Evolutionary conservation across 2,888 invertebrate species (phyloP), one percentile per base, ranked within the genome.

Genomic region (Elgonia sp.): DNA sequence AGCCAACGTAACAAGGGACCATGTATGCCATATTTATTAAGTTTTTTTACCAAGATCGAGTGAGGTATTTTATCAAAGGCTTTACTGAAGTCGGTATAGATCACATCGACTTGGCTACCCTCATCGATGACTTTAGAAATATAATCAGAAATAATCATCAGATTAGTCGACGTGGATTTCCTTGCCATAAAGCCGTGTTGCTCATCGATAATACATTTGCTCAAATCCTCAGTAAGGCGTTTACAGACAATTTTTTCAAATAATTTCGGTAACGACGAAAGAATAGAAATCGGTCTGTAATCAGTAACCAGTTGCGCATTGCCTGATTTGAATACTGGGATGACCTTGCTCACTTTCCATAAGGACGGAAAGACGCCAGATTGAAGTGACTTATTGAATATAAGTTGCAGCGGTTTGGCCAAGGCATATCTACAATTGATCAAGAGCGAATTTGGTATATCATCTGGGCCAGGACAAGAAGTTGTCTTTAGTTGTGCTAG

Each of bases 41-140:
- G 73, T 39, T 90, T 91, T n/a, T 40, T 8, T 18, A 90, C 7
- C 7, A 92, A 75, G 20, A 87, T n/a, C n/a, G n/a, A n/a, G n/a
- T n/a, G n/a, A n/a, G n/a, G n/a, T n/a, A n/a, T n/a, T n/a, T n/a
- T n/a, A 70, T 91, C 91, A 75, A 91, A 92, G 2, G 92, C 91
- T 42, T 92, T 91, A 1, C 50, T 65, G 18, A 92, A 90, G 55
- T 89, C 89, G 0, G 85, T 88, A 29, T 90, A 90, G 10, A 84
- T 82, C 5, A 73, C n/a, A n/a, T n/a, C n/a, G n/a, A n/a, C n/a
- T n/a, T n/a, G n/a, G n/a, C n/a, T n/a, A n/a, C n/a, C n/a, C 87
- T 62, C 63, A 39, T 90, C 89, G 10, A 91, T 65, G 12, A 55
- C 37, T 16, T 69, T 37, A 55, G 84, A 83, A 16, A 91, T 77